Conservation (phyloP, 2,888 invertebrate genomes). For the Tiliacea citrago region DNA sequence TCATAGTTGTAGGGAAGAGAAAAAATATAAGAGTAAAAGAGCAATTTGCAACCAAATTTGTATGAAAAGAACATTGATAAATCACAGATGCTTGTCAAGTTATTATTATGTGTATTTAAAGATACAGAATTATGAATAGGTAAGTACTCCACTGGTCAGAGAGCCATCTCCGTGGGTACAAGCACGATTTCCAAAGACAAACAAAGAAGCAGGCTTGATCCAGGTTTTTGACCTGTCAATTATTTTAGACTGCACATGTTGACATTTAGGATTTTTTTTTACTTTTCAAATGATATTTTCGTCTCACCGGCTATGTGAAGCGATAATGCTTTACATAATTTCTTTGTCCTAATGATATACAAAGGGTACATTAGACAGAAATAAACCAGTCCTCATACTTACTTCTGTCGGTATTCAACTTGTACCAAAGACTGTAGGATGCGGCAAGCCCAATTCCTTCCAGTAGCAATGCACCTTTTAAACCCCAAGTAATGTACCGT, state of each 20-base stretch:
- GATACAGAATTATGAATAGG: background rate
- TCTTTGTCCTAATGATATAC: conserved; percentile 21
- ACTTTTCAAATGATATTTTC: conserved; percentile 5
- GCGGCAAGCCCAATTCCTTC: conserved; percentile 91
- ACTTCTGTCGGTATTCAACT: conserved; percentile 94
- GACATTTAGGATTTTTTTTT: conserved; percentile 34
- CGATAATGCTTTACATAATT: conserved; percentile 8
- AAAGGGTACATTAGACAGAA: conserved; percentile 27
- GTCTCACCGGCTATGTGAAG: background rate
- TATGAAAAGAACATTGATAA: background rate
- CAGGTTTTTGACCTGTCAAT: conserved; percentile 26
- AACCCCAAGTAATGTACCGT: conserved; percentile 88
- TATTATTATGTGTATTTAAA: background rate
- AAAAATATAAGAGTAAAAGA: background rate
- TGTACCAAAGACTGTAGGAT: conserved; percentile 92
- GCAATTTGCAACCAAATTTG: background rate
- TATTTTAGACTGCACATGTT: conserved; percentile 47
- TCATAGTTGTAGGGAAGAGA: too few relatives aligned
- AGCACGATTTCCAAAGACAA: conserved; percentile 7
- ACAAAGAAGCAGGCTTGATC: conserved; percentile 22
- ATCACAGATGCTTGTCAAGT: background rate
- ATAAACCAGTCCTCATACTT: conserved; percentile 75
- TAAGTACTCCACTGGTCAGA: background rate
- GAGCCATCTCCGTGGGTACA: background rate
- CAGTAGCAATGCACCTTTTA: conserved; percentile 89